Base-by-base conservation (phyloP, 2,113 vertebrate genomes). In the Tachycineta bicolor region DNA sequence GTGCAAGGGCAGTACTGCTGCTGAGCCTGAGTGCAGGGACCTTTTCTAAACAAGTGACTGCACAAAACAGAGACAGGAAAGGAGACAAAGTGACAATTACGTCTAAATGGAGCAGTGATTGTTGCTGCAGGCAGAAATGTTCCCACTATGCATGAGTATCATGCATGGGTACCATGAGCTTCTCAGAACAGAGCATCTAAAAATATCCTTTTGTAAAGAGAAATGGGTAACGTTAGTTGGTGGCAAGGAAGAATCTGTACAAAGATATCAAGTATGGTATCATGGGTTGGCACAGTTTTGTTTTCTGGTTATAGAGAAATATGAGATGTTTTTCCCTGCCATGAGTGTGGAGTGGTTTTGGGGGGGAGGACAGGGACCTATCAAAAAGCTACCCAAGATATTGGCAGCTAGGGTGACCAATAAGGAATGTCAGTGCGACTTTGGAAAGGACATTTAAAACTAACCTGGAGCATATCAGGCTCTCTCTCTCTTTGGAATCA, bases 101-200 rank as follows among this genome's bases (percentile, higher is more conserved):
- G 5, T 56, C 47, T 46, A 43, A 86, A 69, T 12, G 43, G 34
- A 53, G 43, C 29, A 18, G 52, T 74, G 19, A 7, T 65, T 53
- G 20, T 41, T 41, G 41, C 64, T 67, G 33, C 34, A 74, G 52
- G 39, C 43, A 89, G 73, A 77, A 59, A 31, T 6, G 31, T 3
- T 20, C n/a, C 17, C 1, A 1, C 37, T 44, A 4, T 21, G 8
- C 3, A 0, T 11, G 19, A 69, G 12, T 37, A 37, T 22, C 5
- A 8, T 22, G 21, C 5, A 8, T 22, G 21, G 10, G 34, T 18
- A 31, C 14, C 71, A 28, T 47, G n/a, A 90, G 11, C 23, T 76
- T 87, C 69, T 91, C 11, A 21, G 34, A 69, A 87, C 11, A 69
- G 0, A 74, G 6, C 28, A 31, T 37, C 16, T 41, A 50, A 78